Percentiles rank a stretch among this genome's conserved stretches.
Conservation (phyloP, 2,888 invertebrate genomes). For the Syritta pipiens region DNA sequence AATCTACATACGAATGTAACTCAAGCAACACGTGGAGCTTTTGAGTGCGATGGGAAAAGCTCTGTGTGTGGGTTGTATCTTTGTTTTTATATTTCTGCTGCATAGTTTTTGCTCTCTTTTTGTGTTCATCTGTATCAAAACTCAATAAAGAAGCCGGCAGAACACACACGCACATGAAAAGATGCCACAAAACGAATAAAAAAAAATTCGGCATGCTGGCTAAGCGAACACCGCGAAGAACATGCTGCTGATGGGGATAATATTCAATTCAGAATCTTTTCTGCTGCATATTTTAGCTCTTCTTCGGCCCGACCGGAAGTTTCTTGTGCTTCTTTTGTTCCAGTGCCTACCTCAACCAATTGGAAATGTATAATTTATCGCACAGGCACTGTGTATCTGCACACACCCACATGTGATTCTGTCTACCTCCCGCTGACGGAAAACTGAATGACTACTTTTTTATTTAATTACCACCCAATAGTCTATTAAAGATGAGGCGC, state of each 20-base stretch:
- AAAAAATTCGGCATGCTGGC: slow-evolving; percentile 4
- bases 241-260: slow-evolving; percentile 19
- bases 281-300: not conserved
- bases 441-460: not conserved
- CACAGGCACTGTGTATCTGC: not conserved
- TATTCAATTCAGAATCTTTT: slow-evolving; percentile 3
- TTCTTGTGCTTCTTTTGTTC: slow-evolving; percentile 25
- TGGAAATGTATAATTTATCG: slow-evolving; percentile 29
- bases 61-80: slow-evolving; percentile 46
- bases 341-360: slow-evolving; percentile 40
- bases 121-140: slow-evolving; percentile 34
- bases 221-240: slow-evolving; percentile 24
- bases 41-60: slow-evolving; percentile 35
- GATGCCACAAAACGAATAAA: slow-evolving; percentile 6
- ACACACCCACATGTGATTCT: slow-evolving; percentile 6
- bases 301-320: slow-evolving; percentile 45
- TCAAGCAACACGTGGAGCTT: slow-evolving; percentile 60
- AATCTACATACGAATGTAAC: not conserved
- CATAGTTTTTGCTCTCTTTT: slow-evolving; percentile 14
- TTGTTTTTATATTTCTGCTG: slow-evolving; percentile 28
- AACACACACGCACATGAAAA: not conserved
- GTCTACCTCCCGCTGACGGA: not conserved
- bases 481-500: not conserved
- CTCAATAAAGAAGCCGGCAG: slow-evolving; percentile 44
- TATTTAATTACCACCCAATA: slow-evolving; percentile 24